Evolutionary conservation across 1,140 invertebrate species (phyloP).

Genomic region (Latrodectus geometricus): DNA sequence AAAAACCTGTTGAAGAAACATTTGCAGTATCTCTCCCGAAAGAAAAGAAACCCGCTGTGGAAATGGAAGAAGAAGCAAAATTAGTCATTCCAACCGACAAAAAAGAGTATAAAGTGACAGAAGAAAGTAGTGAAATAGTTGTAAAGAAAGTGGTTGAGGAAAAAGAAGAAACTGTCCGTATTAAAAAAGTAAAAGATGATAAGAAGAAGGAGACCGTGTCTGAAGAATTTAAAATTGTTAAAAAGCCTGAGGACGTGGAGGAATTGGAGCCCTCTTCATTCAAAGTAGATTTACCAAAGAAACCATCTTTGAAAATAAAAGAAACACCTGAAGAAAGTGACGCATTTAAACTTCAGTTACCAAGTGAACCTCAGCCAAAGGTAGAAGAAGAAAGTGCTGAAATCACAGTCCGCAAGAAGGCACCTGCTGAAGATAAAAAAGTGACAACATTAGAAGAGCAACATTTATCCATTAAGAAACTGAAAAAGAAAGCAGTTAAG

Average conservation of each 20-base stretch:
- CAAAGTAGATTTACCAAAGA: conserved; percentile 79
- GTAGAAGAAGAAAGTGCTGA: conserved; percentile 63
- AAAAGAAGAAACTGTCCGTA: conserved; percentile 33
- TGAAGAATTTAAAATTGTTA: conserved; percentile 28
- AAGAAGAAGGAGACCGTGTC: conserved; percentile 32
- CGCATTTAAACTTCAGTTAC: conserved; percentile 2
- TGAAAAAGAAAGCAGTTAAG: conserved; percentile 45
- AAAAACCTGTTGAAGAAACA: conserved; percentile 45
- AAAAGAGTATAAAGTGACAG: conserved; percentile 47
- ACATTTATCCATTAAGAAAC: conserved; percentile 48
- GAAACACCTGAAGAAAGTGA: conserved; percentile 29
- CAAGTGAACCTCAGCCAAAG: conserved; percentile 22
- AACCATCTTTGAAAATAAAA: conserved; percentile 68
- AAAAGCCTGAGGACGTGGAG: conserved; percentile 69
- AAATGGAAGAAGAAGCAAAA: conserved; percentile 39
- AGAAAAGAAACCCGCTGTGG: conserved; percentile 36
- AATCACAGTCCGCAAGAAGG: conserved; percentile 37
- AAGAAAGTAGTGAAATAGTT: conserved; percentile 50
- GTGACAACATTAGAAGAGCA: conserved; percentile 48
- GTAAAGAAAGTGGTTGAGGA: conserved; percentile 61
- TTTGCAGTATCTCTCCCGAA: conserved; percentile 69
- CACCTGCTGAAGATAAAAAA: neutral
- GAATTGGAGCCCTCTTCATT: conserved; percentile 75
- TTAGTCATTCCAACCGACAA: conserved; percentile 29
- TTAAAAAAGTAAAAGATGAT: conserved; percentile 47